phyloP scores from a whole-genome alignment of 1,140 invertebrate genomes.

The Nephila pilipes region DNA sequence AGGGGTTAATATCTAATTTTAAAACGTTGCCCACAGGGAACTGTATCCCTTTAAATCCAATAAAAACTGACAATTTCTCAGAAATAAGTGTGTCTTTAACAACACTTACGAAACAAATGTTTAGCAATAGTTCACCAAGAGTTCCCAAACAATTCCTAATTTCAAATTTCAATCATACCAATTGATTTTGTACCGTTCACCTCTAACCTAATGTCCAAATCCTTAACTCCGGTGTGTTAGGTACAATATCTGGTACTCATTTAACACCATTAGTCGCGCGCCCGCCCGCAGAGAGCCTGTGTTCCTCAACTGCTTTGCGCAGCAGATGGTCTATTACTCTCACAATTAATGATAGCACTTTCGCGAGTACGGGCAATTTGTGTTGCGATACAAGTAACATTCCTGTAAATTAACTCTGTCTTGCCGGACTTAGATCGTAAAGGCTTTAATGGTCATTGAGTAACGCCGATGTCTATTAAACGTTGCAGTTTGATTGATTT shows the following conservation, averaged over 20 bases:
- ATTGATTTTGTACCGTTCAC: not conserved
- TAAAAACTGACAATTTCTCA: too few relatives aligned
- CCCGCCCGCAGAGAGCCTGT: not conserved
- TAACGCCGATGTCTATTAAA: slow-evolving; percentile 59
- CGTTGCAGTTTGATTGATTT: slow-evolving; percentile 63
- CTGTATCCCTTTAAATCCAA: too few relatives aligned
- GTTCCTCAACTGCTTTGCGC: slow-evolving; percentile 57
- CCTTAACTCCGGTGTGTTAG: not conserved
- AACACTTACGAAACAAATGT: too few relatives aligned
- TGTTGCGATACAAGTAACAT: slow-evolving; percentile 60
- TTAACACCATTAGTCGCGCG: slow-evolving; percentile 37
- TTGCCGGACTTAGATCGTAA: slow-evolving; percentile 56
- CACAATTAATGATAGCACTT: slow-evolving; percentile 72
- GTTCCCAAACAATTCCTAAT: too few relatives aligned
- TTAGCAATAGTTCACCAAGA: too few relatives aligned
- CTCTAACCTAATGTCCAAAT: not conserved
- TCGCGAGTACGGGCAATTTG: slow-evolving; percentile 62
- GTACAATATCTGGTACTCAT: slow-evolving; percentile 55
- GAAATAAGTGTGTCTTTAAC: too few relatives aligned
- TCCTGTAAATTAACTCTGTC: slow-evolving; percentile 71
- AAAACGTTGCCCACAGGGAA: too few relatives aligned
- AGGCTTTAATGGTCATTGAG: slow-evolving; percentile 66
- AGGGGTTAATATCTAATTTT: too few relatives aligned
- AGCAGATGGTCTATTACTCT: slow-evolving; percentile 67
- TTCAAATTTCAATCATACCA: not conserved